A percentile compares a stretch with the other conserved stretches of the same genome.
Conservation (phyloP, 2,888 invertebrate genomes). For the Chrysomela aeneicollis region DNA sequence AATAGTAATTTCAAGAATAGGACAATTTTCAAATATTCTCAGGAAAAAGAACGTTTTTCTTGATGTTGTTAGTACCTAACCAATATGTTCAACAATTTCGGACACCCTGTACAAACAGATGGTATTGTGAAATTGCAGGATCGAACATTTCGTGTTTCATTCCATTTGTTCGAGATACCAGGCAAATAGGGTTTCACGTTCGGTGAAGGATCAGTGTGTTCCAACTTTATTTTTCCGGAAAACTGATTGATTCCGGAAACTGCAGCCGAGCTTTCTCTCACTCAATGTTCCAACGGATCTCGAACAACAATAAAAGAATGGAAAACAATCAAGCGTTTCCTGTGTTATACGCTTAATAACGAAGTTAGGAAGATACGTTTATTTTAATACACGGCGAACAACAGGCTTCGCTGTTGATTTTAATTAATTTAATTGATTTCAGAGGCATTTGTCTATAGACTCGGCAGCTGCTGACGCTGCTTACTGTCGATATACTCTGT, state of each 20-base stretch:
- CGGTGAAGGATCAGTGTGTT: background rate
- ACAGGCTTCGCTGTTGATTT: constrained; percentile 25
- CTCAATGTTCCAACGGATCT: constrained; percentile 20
- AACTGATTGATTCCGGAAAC: constrained; percentile 14
- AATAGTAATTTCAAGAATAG: no score
- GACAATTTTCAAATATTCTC: no score
- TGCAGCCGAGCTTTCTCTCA: constrained; percentile 23
- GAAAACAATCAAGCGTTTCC: constrained; percentile 22
- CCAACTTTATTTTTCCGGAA: background rate
- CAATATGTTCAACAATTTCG: no score
- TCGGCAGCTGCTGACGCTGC: constrained; percentile 11
- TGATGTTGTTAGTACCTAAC: no score
- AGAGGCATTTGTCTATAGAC: constrained; percentile 24
- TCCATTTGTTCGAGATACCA: background rate
- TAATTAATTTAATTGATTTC: constrained; percentile 27
- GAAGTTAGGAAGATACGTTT: constrained; percentile 24
- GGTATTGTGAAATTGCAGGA: background rate
- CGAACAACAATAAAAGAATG: constrained; percentile 23
- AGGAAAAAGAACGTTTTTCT: background rate
- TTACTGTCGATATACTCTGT: constrained; percentile 19
- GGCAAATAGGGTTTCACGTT: background rate
- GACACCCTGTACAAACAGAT: background rate
- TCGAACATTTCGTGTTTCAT: background rate
- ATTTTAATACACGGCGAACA: constrained; percentile 24
- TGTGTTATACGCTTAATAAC: constrained; percentile 21